phyloP scores from a whole-genome alignment of 2,888 invertebrate species.

The Hipparchia sbordonii region DNA sequence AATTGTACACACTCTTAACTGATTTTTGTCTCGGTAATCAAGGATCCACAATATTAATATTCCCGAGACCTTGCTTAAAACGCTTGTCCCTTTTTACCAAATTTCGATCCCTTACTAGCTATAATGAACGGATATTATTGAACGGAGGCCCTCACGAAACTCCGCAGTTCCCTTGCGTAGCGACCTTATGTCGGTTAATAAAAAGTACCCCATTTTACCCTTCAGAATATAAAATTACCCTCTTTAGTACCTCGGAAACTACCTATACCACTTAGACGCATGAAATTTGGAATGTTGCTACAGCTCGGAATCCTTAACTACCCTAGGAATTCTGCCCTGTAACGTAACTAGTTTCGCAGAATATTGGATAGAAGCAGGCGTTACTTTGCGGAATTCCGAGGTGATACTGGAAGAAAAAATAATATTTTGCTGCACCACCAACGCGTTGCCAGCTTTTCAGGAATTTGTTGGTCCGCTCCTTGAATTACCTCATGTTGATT shows the following conservation, averaged over 20 bases:
- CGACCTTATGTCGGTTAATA: conserved; percentile 11
- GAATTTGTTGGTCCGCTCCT: too few species aligned
- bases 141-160: conserved; percentile 1
- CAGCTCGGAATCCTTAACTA: too few species aligned
- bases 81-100: not conserved
- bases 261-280: not conserved
- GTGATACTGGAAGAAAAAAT: too few species aligned
- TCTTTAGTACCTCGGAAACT: not conserved
- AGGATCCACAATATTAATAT: not conserved
- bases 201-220: conserved; percentile 15
- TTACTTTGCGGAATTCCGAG: too few species aligned
- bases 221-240: conserved; percentile 9
- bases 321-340: too few species aligned
- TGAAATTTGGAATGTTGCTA: not conserved
- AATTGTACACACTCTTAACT: too few species aligned
- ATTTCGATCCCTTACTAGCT: not conserved
- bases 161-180: not conserved
- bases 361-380: too few species aligned
- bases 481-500: too few species aligned
- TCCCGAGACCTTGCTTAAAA: not conserved
- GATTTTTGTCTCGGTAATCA: not conserved
- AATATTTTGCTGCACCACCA: too few species aligned
- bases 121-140: conserved; percentile 10
- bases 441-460: too few species aligned
- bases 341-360: too few species aligned